Conservation (phyloP, 2,888 invertebrate genomes). For the Liodrosophila aerea region DNA sequence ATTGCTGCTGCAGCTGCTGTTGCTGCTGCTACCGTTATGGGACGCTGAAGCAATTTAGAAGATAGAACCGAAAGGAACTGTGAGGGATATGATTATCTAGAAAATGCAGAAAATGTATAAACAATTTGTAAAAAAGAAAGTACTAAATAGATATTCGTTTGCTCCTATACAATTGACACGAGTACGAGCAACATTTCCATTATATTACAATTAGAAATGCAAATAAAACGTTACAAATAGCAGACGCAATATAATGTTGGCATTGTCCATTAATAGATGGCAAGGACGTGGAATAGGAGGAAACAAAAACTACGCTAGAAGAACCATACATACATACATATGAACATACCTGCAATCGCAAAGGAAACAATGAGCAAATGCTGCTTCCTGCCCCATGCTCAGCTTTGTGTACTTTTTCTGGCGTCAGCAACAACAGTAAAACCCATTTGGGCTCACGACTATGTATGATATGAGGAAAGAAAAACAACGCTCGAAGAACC, state of each 20-base stretch:
- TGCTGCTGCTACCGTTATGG: constrained; percentile 28
- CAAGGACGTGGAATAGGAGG: constrained; percentile 11
- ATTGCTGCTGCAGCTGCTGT: constrained; percentile 1
- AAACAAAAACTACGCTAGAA: background rate
- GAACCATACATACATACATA: too few species aligned
- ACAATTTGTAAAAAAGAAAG: too few species aligned
- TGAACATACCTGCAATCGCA: background rate
- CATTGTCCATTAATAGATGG: constrained; percentile 55
- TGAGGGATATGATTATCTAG: constrained; percentile 9
- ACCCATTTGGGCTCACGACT: too few species aligned
- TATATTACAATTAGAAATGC: constrained; percentile 27
- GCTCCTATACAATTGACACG: too few species aligned
- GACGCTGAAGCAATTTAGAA: constrained; percentile 48
- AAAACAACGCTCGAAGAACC: too few species aligned
- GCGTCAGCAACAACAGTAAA: background rate
- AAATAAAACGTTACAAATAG: constrained; percentile 37
- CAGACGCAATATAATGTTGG: constrained; percentile 53
- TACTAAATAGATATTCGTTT: too few species aligned
- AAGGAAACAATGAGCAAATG: constrained; percentile 7
- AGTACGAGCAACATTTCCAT: constrained; percentile 8
- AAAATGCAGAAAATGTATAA: background rate
- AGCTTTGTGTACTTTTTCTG: too few species aligned
- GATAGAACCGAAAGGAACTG: background rate
- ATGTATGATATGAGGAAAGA: too few species aligned
- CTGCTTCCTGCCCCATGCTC: too few species aligned